Percentiles rank a stretch among this genome's conserved stretches.
Evolutionary conservation across 2,888 invertebrate genomes (phyloP).

Genomic region (Stictocephala bisonia): DNA sequence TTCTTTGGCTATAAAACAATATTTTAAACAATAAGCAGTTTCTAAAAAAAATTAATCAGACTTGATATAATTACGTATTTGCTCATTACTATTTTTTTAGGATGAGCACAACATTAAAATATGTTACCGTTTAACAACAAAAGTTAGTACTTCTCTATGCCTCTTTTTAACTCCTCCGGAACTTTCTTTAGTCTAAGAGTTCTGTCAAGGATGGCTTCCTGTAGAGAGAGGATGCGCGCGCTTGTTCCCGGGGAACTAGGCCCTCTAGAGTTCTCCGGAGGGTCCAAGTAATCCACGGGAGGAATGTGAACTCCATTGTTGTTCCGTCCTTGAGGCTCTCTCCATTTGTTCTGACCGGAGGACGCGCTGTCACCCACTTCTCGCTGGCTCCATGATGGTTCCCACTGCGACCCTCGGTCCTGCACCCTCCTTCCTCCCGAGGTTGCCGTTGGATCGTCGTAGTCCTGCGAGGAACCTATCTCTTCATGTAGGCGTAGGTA

Average conservation of each 20-base stretch:
- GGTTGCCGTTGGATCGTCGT: not conserved
- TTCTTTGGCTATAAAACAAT: too few relatives aligned
- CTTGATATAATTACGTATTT: too few relatives aligned
- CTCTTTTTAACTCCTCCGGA: constrained; percentile 16
- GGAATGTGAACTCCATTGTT: constrained; percentile 5
- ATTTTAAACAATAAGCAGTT: too few relatives aligned
- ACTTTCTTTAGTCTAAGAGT: constrained; percentile 29
- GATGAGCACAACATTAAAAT: too few relatives aligned
- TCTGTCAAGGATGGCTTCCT: constrained; percentile 25
- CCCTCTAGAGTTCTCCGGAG: not conserved
- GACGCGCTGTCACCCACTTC: not conserved
- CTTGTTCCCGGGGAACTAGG: too few relatives aligned
- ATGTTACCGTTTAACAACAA: too few relatives aligned
- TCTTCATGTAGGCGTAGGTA: constrained; percentile 21
- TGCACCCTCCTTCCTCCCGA: too few relatives aligned
- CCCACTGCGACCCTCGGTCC: too few relatives aligned
- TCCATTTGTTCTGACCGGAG: not conserved
- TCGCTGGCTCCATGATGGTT: not conserved
- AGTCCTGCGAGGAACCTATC: not conserved
- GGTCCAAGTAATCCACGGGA: constrained; percentile 17
- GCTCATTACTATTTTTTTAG: too few relatives aligned
- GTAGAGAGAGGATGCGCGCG: not conserved
- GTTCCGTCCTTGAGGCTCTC: too few relatives aligned
- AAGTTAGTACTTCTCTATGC: constrained; percentile 10
- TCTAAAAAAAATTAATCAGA: too few relatives aligned